A percentile compares a stretch with the other conserved stretches of the same genome.
Conservation (phyloP, 2,888 invertebrate genomes). For the Mesochorus sp. region DNA sequence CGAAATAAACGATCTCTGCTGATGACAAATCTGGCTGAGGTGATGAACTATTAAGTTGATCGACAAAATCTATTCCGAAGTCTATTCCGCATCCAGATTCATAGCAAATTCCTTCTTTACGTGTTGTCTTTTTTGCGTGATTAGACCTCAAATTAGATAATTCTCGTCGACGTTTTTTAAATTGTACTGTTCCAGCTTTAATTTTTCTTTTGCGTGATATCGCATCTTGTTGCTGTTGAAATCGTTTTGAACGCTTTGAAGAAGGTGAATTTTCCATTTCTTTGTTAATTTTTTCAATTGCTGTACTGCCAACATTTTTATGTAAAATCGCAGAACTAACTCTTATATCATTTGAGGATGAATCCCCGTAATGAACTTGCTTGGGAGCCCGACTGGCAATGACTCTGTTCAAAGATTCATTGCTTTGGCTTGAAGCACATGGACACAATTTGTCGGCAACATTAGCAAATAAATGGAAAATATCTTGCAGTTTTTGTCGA, state of each 20-base stretch:
- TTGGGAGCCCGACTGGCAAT: slow-evolving; percentile 59
- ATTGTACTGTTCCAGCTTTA: slow-evolving; percentile 12
- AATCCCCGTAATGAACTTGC: slow-evolving; percentile 58
- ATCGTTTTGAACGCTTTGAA: slow-evolving; percentile 30
- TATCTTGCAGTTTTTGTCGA: slow-evolving; percentile 21
- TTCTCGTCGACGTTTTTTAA: slow-evolving; percentile 52
- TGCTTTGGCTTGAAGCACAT: slow-evolving; percentile 59
- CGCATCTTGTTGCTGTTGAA: slow-evolving; percentile 26
- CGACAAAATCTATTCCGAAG: slow-evolving; percentile 49
- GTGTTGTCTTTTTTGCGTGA: background rate
- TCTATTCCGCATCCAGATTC: slow-evolving; percentile 50
- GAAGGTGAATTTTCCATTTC: slow-evolving; percentile 39
- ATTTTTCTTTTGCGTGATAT: background rate
- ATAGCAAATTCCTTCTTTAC: slow-evolving; percentile 46
- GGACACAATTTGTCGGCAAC: slow-evolving; percentile 56
- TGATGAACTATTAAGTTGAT: background rate
- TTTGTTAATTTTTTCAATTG: slow-evolving; percentile 16
- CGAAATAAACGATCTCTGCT: slow-evolving; percentile 17
- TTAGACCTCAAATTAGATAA: slow-evolving; percentile 31
- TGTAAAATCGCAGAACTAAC: slow-evolving; percentile 53
- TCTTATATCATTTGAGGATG: slow-evolving; percentile 57
- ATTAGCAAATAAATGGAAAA: slow-evolving; percentile 57
- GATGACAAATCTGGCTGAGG: background rate
- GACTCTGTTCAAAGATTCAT: slow-evolving; percentile 57
- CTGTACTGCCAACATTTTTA: slow-evolving; percentile 53